phyloP scores from a whole-genome alignment of 2,113 vertebrate genomes.

The Colius striatus region DNA sequence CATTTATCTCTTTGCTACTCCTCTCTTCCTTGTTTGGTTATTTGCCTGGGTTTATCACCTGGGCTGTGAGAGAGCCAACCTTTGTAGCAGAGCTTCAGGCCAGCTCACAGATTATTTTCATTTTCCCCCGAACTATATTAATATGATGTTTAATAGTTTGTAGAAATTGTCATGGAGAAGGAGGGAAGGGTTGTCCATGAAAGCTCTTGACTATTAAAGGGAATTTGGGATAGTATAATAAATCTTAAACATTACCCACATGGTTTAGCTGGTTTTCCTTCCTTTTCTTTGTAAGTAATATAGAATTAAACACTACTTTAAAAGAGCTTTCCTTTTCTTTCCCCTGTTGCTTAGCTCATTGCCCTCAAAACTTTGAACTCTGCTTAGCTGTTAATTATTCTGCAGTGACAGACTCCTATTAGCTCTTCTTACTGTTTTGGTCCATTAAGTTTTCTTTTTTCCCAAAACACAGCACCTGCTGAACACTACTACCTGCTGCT shows the following conservation, averaged over 20 bases:
- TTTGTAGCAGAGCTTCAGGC: not conserved
- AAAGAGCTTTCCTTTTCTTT: constrained; percentile 3
- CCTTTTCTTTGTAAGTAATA: constrained; percentile 27
- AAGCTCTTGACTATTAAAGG: constrained; percentile 10
- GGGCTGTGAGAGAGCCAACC: not conserved
- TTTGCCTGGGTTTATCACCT: not conserved
- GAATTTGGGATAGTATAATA: constrained; percentile 4
- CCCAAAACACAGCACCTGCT: not conserved
- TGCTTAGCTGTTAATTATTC: constrained; percentile 14
- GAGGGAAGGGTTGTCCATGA: not conserved
- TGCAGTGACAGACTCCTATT: not conserved
- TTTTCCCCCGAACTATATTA: not conserved
- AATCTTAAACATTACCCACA: constrained; percentile 43
- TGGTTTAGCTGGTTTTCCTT: constrained; percentile 35
- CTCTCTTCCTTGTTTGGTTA: not conserved
- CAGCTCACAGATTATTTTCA: constrained; percentile 36
- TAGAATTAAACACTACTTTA: constrained; percentile 36
- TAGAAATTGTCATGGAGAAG: constrained; percentile 6
- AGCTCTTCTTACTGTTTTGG: not conserved
- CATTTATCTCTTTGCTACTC: not conserved
- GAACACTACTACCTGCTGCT: not conserved
- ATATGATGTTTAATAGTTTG: constrained; percentile 29
- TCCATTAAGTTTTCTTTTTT: not conserved
- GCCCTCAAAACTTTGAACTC: constrained; percentile 47
- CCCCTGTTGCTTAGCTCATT: constrained; percentile 24